Conservation (phyloP, 2,113 vertebrate species). For the Chaetodon trifascialis region DNA sequence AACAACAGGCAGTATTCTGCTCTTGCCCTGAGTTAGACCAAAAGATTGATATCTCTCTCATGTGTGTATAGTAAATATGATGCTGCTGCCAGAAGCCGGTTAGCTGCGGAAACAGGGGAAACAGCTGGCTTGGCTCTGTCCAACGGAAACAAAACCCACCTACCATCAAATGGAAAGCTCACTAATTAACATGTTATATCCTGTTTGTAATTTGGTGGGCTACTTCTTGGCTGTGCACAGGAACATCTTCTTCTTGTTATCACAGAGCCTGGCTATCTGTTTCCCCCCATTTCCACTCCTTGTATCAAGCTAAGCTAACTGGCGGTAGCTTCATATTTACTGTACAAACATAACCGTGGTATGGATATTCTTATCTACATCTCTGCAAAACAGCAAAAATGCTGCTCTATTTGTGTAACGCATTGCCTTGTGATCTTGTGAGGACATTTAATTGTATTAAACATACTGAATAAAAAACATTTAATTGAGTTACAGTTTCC, state of each 20-base stretch:
- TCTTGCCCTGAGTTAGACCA: neutral
- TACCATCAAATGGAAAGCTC: neutral
- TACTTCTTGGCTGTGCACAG: too few relatives aligned
- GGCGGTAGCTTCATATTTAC: neutral
- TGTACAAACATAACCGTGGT: too few relatives aligned
- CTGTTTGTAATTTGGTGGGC: neutral
- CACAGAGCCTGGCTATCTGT: too few relatives aligned
- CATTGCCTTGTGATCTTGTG: neutral
- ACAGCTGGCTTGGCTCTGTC: neutral
- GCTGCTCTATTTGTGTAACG: too few relatives aligned
- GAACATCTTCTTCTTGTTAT: too few relatives aligned
- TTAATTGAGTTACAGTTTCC: neutral
- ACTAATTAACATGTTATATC: neutral
- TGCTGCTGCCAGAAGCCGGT: neutral
- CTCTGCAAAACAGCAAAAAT: neutral
- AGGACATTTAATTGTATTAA: neutral
- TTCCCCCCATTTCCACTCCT: neutral
- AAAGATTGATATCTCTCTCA: neutral
- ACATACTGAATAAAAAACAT: neutral
- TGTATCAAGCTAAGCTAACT: slow-evolving; percentile 7
- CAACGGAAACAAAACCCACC: neutral
- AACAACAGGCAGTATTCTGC: neutral
- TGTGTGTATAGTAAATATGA: neutral
- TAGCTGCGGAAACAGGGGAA: slow-evolving; percentile 2
- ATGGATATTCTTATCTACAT: neutral